These are phyloP conservation scores for Branchellion lobata DNA, from an alignment of 2,888 invertebrate genomes.

Conservation along the genomic window DNA sequence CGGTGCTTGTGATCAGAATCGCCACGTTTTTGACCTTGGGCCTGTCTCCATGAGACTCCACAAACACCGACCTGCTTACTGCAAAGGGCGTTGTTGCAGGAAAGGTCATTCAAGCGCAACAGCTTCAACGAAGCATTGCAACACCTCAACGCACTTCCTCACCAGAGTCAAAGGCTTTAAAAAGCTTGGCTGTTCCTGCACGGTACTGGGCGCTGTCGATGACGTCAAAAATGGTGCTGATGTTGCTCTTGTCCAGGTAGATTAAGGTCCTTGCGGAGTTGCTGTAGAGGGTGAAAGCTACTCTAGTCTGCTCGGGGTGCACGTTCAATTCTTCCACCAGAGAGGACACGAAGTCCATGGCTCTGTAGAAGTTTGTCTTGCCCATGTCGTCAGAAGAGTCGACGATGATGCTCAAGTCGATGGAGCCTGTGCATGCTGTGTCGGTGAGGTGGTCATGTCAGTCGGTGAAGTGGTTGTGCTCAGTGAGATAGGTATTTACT, in stretches of 20 bases:
- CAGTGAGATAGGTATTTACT: neutral
- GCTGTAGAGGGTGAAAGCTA: conserved; percentile 49
- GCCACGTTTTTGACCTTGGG: conserved; percentile 47
- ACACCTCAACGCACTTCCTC: no score
- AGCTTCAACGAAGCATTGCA: no score
- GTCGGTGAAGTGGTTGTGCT: neutral
- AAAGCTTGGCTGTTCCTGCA: conserved; percentile 17
- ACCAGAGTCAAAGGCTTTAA: conserved; percentile 33
- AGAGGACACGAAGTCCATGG: conserved; percentile 44
- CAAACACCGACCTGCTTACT: conserved; percentile 46
- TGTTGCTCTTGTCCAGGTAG: conserved; percentile 42
- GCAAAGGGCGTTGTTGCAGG: neutral
- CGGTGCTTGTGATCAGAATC: conserved; percentile 48
- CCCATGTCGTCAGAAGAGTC: conserved; percentile 48
- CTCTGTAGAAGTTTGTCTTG: conserved; percentile 49
- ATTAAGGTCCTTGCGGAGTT: conserved; percentile 42
- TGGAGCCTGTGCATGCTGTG: conserved; percentile 55
- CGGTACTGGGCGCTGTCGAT: conserved; percentile 26
- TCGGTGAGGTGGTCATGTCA: neutral
- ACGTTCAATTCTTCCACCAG: conserved; percentile 49
- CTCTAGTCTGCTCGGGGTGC: conserved; percentile 43
- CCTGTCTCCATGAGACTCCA: conserved; percentile 45
- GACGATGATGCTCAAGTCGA: conserved; percentile 58
- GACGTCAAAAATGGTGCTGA: conserved; percentile 1
- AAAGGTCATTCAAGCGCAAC: no score